Percentiles rank a stretch among this genome's conserved stretches.
phyloP scores from a whole-genome alignment of 1,140 invertebrate genomes.

The Sesamia nonagrioides region DNA sequence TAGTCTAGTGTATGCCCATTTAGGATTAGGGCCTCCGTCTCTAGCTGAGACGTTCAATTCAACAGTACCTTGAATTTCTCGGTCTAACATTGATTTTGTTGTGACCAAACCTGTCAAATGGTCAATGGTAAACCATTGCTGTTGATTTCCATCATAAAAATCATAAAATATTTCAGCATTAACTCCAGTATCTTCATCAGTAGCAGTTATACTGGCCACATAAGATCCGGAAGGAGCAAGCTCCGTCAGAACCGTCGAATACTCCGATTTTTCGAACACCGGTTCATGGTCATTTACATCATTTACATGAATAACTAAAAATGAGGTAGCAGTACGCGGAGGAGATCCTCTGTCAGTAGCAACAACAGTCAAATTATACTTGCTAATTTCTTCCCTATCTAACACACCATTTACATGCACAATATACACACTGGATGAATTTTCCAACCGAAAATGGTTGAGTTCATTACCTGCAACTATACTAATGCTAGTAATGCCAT shows the following conservation, averaged over 20 bases:
- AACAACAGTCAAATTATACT: conserved; percentile 97
- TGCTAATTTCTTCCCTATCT: conserved; percentile 96
- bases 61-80: conserved; percentile 94
- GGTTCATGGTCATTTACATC: conserved; percentile 98
- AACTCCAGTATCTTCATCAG: conserved; percentile 96
- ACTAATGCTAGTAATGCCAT: conserved; percentile 95
- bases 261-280: conserved; percentile 97
- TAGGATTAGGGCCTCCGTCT: conserved; percentile 96
- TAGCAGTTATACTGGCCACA: conserved; percentile 95
- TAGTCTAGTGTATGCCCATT: conserved; percentile 95
- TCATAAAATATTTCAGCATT: conserved; percentile 96
- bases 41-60: conserved; percentile 94
- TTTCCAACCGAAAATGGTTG: conserved; percentile 95
- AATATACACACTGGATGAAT: conserved; percentile 94
- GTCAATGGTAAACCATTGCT: conserved; percentile 96
- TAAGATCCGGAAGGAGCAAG: conserved; percentile 95
- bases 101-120: conserved; percentile 94
- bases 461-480: conserved; percentile 97
- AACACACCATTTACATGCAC: conserved; percentile 97
- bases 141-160: conserved; percentile 95
- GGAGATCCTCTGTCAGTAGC: conserved; percentile 96
- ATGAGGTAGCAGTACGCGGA: conserved; percentile 93
- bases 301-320: conserved; percentile 97
- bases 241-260: conserved; percentile 95
- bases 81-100: conserved; percentile 93